phyloP scores from a whole-genome alignment of 92 coral and sea anemone species.

The Phymanthus crucifer region DNA sequence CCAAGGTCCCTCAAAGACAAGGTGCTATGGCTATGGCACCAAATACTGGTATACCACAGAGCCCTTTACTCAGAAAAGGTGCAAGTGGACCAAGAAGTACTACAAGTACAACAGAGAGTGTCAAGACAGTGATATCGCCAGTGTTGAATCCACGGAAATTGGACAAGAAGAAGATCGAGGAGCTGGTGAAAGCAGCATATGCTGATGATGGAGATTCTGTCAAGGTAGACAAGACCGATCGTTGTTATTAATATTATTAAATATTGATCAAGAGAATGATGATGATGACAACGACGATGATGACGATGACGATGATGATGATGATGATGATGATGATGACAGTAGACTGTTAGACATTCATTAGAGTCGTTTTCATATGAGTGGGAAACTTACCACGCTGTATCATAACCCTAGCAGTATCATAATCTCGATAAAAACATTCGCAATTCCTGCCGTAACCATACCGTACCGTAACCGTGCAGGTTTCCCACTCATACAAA shows the following conservation, averaged over 20 bases:
- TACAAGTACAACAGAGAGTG: slow-evolving; percentile 46
- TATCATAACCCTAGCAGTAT: too few relatives aligned
- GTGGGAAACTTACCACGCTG: too few relatives aligned
- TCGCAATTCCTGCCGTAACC: too few relatives aligned
- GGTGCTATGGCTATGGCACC: neutral
- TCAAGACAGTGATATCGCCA: slow-evolving; percentile 52
- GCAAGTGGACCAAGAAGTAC: slow-evolving; percentile 27
- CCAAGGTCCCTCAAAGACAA: slow-evolving; percentile 10
- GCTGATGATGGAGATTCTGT: slow-evolving; percentile 60
- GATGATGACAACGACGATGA: neutral
- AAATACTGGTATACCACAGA: slow-evolving; percentile 18
- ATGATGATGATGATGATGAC: neutral
- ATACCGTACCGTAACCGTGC: too few relatives aligned
- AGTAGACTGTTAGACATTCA: neutral
- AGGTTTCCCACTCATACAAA: too few relatives aligned
- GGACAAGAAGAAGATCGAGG: slow-evolving; percentile 58
- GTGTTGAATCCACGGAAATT: slow-evolving; percentile 37
- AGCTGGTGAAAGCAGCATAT: slow-evolving; percentile 53
- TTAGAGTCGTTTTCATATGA: too few relatives aligned
- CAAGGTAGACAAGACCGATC: slow-evolving; percentile 31
- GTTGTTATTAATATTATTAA: too few relatives aligned
- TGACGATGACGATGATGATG: neutral
- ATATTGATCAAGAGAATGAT: neutral
- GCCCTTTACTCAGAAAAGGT: slow-evolving; percentile 21
- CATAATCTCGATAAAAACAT: too few relatives aligned